Base-by-base conservation (phyloP, 2,888 invertebrate species). In the Thyatira batis region DNA sequence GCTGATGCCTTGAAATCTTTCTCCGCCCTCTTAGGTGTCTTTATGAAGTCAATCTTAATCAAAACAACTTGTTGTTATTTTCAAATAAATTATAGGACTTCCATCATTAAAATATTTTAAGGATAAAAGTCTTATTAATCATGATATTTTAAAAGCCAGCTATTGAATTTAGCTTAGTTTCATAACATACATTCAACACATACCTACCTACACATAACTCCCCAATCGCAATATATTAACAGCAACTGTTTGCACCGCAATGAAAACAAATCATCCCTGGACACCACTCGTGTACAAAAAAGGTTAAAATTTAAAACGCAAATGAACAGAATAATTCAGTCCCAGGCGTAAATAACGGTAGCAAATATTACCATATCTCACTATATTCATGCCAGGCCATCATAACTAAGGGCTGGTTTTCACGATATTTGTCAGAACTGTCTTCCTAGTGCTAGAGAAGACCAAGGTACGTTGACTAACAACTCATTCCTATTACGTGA, bases 261-360 rank as follows among this genome's bases (percentile, higher is more conserved):
- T 49, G 30, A 44, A 57, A 60, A 57, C 51, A 60, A 55, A 55
- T 55, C 49, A 53, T 49, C 8, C 28, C 43, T 10, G 45, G 20
- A 52, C 49, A 54, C 45, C 30, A 50, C 25, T 48, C 20, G 52
- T 54, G 49, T 44, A 25, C 13, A 27, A 48, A 60, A 55, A 50
- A 52, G 44, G 44, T 30, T 53, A 39, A 33, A 51, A 53, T 57
- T 57, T 60, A 55, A 52, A 55, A 55, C 52, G 52, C 50, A 60
- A 60, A 57, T 55, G 50, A 60, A 55, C 52, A 51, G 53, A 43
- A 50, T 50, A 55, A 59, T 54, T 54, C 52, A 45, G 57, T 54
- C 57, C 20, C 20, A 43, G 43, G 50, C 57, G 52, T 48, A 55
- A 59, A 52, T 52, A 58, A 55, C 48, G 49, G 52, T 33, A 44